Evolutionary conservation across 30 jellyfish, hydroid and myxozoan species (phyloP), one percentile per base, ranked within the genome.

Genomic region (Sanderia malayensis): DNA sequence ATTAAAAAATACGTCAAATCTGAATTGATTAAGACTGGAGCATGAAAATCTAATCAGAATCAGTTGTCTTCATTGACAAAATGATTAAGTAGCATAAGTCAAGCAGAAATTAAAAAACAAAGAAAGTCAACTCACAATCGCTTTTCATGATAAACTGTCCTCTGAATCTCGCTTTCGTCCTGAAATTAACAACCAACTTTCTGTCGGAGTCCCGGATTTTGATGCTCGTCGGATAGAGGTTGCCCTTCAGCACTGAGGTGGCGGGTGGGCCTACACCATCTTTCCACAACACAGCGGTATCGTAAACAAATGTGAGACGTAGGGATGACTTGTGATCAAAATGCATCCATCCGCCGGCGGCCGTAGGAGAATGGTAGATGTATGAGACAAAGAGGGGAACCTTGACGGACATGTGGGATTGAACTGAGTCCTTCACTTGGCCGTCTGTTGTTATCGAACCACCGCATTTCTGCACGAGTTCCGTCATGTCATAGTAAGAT

Each of bases 221-320:
- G 22, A 92, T 79, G 45, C 96, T 92, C 13, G 96, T 74, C 58
- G 96, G 96, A 60, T 84, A 92, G 46, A 92, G 80, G 58, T 84
- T 77, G 53, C 98, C 98, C 63, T 92, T 85, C 60, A 78, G 66
- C 21, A 74, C 63, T 15, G 94, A 70, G 31, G 94, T 74, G 6
- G 80, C 85, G 24, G 94, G 89, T 37, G 90, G 87, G 25, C 96
- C 96, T 2, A 92, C 98, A 0, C 98, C 98, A 63, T 92, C 91
- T 70, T 79, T 85, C 96, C 96, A 92, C 60, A 92, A 70, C 1
- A 85, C 85, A 67, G 95, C 98, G 49, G 98, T 92, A 41, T 92
- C 92, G 41, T 92, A 92, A 0, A 83, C 93, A 58, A 92, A 94
- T 0, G 96, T 92, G 58, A 92, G 78, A 11, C 95, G 46, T 59